Conservation (phyloP, 2,888 invertebrate species). For the Ophioninae sp. region DNA sequence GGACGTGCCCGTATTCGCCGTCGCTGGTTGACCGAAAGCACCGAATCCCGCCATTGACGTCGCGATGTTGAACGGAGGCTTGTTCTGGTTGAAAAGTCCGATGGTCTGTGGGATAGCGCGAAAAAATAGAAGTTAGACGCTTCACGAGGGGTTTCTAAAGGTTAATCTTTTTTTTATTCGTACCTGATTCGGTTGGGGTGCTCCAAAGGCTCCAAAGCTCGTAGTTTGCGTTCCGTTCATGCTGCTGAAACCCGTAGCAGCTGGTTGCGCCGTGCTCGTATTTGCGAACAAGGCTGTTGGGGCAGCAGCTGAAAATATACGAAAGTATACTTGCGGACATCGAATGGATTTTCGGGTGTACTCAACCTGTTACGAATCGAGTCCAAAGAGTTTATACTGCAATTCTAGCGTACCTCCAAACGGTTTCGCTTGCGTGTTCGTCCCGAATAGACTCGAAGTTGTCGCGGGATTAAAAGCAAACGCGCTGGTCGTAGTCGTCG, state of each 20-base stretch:
- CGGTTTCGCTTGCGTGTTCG: constrained; percentile 80
- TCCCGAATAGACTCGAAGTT: constrained; percentile 79
- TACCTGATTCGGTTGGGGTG: constrained; percentile 78
- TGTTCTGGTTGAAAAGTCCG: constrained; percentile 81
- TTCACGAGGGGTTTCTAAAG: not conserved
- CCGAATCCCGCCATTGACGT: constrained; percentile 81
- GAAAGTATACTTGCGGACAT: not conserved
- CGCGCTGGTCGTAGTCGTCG: constrained; percentile 80
- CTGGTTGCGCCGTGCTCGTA: constrained; percentile 75
- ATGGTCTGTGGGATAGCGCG: constrained; percentile 71
- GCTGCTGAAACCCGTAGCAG: constrained; percentile 76
- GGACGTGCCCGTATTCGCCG: constrained; percentile 77
- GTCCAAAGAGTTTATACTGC: not conserved
- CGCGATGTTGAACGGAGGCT: constrained; percentile 78
- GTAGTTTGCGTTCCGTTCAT: constrained; percentile 78
- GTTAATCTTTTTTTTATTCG: not conserved
- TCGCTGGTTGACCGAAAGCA: constrained; percentile 78
- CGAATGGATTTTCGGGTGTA: not conserved
- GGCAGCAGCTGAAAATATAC: constrained; percentile 73
- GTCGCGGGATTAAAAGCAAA: constrained; percentile 80
- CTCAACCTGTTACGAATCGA: no score
- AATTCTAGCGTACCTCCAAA: constrained; percentile 77
- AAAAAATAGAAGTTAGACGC: not conserved
- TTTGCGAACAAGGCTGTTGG: constrained; percentile 77
- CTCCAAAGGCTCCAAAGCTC: constrained; percentile 79